Evolutionary conservation across 2,113 vertebrate species (phyloP).

Genomic region (Protomyctophum bolini): DNA sequence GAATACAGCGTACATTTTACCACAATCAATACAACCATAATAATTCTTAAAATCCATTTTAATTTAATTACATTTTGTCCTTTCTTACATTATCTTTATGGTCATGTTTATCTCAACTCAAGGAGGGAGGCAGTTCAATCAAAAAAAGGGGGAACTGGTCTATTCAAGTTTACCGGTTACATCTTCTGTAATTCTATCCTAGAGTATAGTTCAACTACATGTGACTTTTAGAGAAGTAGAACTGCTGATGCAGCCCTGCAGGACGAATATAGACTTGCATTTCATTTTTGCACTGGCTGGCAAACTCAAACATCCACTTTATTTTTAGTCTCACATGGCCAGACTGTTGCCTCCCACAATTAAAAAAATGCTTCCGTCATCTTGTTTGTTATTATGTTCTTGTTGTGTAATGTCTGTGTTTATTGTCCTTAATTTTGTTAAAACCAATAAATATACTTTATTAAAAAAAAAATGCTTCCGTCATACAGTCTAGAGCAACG

Average conservation of each 20-base stretch:
- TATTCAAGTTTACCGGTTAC: conserved; percentile 2
- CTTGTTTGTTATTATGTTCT: too few relatives aligned
- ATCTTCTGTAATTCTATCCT: neutral
- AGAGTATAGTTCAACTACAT: neutral
- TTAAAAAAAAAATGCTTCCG: too few relatives aligned
- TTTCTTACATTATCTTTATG: neutral
- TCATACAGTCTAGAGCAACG: too few relatives aligned
- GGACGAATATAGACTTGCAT: conserved; percentile 4
- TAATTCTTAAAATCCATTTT: too few relatives aligned
- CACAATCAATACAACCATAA: conserved; percentile 1
- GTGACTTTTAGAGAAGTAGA: conserved; percentile 36
- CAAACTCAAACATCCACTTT: conserved; percentile 12
- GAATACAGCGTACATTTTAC: neutral
- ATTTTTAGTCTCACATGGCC: neutral
- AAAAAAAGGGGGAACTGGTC: conserved; percentile 23
- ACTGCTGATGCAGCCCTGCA: neutral
- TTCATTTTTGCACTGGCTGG: conserved; percentile 2
- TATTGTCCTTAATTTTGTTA: too few relatives aligned
- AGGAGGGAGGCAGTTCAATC: conserved; percentile 1
- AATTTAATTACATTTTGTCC: too few relatives aligned
- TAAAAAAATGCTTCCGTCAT: too few relatives aligned
- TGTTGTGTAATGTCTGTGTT: too few relatives aligned
- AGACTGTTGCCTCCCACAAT: too few relatives aligned
- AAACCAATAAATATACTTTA: too few relatives aligned
- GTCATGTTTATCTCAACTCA: neutral